Evolutionary conservation across 2,797 vertebrate genomes (phyloP).

Genomic region (Liparis tanakae): DNA sequence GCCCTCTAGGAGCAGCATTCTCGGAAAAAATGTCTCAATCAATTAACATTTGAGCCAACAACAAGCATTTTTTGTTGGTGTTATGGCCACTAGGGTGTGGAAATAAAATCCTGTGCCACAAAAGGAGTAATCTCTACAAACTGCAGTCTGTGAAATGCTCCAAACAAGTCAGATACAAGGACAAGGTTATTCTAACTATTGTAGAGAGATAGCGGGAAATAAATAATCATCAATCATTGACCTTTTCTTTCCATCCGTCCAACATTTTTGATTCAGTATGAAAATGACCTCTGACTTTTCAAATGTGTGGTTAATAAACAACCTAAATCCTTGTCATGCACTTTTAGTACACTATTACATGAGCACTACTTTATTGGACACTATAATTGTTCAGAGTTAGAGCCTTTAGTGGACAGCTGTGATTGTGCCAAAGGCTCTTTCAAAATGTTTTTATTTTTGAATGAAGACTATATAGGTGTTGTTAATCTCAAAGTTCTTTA

Average conservation of each 20-base stretch:
- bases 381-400: not conserved
- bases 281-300: not conserved
- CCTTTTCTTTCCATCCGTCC: not conserved
- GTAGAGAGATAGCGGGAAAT: not conserved
- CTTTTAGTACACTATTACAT: not conserved
- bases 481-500: constrained; percentile 3
- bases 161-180: not conserved
- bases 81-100: not conserved
- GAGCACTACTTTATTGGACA: not conserved
- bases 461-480: not conserved
- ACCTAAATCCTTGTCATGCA: constrained; percentile 14
- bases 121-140: constrained; percentile 11
- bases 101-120: constrained; percentile 7
- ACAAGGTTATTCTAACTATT: not conserved
- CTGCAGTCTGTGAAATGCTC: not conserved
- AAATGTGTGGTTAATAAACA: constrained; percentile 16
- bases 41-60: not conserved
- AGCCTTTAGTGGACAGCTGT: constrained; percentile 4
- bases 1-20: not conserved
- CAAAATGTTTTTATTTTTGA: constrained; percentile 1
- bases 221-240: not conserved
- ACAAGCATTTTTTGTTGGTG: constrained; percentile 8
- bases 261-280: not conserved
- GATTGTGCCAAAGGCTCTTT: not conserved
- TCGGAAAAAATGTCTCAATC: not conserved